Conservation (phyloP, 1,140 invertebrate genomes). For the Vanessa atalanta region DNA sequence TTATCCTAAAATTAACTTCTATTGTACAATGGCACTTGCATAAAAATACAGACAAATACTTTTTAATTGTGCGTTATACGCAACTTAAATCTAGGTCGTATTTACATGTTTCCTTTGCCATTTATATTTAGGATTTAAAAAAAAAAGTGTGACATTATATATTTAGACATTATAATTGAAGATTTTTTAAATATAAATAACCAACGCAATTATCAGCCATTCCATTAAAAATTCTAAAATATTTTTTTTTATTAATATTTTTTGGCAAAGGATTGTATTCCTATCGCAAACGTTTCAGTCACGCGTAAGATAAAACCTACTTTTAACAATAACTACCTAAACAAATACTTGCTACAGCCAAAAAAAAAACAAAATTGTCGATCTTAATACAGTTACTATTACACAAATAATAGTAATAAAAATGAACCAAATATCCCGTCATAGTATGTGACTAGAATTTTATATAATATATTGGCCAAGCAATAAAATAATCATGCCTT, state of each 20-base stretch:
- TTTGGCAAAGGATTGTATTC: constrained; percentile 58
- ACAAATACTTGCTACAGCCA: neutral
- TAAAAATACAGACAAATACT: constrained; percentile 41
- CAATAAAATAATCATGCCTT: neutral
- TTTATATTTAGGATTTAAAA: constrained; percentile 15
- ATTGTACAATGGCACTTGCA: constrained; percentile 59
- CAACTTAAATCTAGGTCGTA: constrained; percentile 43
- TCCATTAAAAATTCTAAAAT: constrained; percentile 56
- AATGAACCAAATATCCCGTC: constrained; percentile 18
- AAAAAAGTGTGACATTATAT: neutral
- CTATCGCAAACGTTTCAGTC: constrained; percentile 63
- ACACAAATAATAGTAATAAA: neutral
- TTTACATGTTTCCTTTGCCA: constrained; percentile 56
- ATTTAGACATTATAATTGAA: constrained; percentile 26
- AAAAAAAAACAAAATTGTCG: constrained; percentile 7
- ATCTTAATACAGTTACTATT: constrained; percentile 9
- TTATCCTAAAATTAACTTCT: constrained; percentile 60
- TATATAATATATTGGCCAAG: neutral
- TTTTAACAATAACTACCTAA: constrained; percentile 2
- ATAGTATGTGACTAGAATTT: constrained; percentile 14
- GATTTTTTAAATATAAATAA: constrained; percentile 24
- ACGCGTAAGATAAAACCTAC: constrained; percentile 32
- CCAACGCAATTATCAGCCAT: constrained; percentile 39
- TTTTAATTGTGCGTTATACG: constrained; percentile 58
- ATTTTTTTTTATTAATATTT: constrained; percentile 40